Percentiles rank a stretch among this genome's conserved stretches.
These are phyloP conservation scores for Callorhinus ursinus DNA, from an alignment of 2,113 vertebrate genomes.

Conservation along the genomic window DNA sequence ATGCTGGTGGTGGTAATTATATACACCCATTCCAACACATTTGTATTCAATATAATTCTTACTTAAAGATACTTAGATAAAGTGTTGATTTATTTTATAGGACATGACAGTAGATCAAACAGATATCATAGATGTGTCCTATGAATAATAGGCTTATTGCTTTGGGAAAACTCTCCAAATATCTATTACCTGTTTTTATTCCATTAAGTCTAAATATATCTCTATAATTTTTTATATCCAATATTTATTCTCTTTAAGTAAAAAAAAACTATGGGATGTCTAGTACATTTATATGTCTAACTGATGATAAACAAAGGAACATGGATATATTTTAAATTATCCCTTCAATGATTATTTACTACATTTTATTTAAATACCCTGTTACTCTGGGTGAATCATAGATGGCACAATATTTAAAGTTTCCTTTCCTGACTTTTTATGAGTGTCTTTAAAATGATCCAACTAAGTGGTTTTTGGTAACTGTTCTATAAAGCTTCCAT, in stretches of 20 bases:
- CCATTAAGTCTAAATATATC: not conserved
- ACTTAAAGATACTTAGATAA: not conserved
- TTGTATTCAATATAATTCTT: not conserved
- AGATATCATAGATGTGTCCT: not conserved
- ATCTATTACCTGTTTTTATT: not conserved
- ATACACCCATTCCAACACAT: not conserved
- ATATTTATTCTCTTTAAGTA: not conserved
- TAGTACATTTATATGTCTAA: not conserved
- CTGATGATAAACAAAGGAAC: not conserved
- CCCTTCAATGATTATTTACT: not conserved
- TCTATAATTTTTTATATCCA: not conserved
- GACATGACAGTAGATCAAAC: not conserved
- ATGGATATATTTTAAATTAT: not conserved
- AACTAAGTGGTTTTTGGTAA: not conserved
- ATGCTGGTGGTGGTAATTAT: not conserved
- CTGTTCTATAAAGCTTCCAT: not conserved
- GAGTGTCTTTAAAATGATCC: not conserved
- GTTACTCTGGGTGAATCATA: not conserved
- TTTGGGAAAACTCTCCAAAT: not conserved
- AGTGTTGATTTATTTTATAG: not conserved
- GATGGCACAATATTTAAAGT: not conserved
- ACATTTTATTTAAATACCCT: not conserved
- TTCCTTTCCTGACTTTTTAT: not conserved
- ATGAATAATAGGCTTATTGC: not conserved
- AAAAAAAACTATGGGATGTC: not conserved